Base-by-base conservation (phyloP, 2,888 invertebrate genomes). In the Dendrolimus pini region DNA sequence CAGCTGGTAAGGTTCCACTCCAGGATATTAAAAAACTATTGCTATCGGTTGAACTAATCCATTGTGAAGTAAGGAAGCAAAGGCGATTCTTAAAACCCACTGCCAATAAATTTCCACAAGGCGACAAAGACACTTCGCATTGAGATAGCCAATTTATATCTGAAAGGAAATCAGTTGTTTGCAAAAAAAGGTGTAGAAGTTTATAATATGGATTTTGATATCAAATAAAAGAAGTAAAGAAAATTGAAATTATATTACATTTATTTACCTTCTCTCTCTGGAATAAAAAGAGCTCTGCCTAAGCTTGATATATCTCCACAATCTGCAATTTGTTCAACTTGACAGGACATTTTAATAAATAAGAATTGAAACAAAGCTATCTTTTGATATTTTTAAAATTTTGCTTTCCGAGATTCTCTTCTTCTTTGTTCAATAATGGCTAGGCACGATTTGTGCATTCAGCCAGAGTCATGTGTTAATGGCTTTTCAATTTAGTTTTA, bases 301-400 rank as follows among this genome's bases (percentile, higher is more conserved):
- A 93, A 80, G 71, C 89, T 91, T 54, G 87, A 85, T 69, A 93
- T 90, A 83, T 93, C 93, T 55, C 92, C 91, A 72, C 93, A 93
- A 68, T 91, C 92, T 52, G 93, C 93, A 70, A 93, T 91, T 69
- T 91, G 85, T 80, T 93, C 93, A n/a, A 93, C 91, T 83, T 93
- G 93, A 77, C 93, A 93, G 61, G 82, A 76, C 82, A 82, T 81
- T 62, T 30, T 30, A 30, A 6, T 30, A 30, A 30, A 30, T 30
- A 30, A 30, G 30, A 6, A 30, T 6, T 30, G 30, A 30, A 30
- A 30, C 30, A 30, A 30, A 6, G 3, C 30, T 3, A 30, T 30
- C 3, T 6, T 6, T 30, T 30, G 30, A 6, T 30, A 3, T 30
- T 30, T 30, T 30, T 6, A 30, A 30, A 30, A 30, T 30, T 30